These are phyloP conservation scores for Lampris incognitus DNA, from an alignment of 2,113 vertebrate species.

Conservation along the genomic window DNA sequence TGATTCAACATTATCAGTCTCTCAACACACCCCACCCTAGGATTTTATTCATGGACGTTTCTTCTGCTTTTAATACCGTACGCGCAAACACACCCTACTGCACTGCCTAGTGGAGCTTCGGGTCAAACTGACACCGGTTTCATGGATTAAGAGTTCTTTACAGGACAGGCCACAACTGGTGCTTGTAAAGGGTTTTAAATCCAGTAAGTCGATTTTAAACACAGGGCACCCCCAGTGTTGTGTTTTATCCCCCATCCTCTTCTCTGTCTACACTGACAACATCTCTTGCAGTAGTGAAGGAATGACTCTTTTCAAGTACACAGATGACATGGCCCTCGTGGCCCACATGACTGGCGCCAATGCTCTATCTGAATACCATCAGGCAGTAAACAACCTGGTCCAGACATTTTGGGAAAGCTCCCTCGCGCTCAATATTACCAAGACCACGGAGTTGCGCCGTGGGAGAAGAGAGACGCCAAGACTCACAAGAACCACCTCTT, in stretches of 20 bases:
- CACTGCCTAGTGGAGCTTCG: too few species aligned
- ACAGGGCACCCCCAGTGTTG: background rate
- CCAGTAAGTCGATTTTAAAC: too few species aligned
- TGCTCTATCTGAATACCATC: background rate
- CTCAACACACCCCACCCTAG: too few species aligned
- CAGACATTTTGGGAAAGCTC: background rate
- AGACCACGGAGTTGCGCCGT: background rate
- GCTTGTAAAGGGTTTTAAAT: background rate
- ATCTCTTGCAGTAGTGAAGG: background rate
- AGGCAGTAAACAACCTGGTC: background rate
- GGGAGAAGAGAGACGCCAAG: background rate
- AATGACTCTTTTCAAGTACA: background rate
- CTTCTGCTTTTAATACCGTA: too few species aligned
- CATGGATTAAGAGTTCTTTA: conserved; percentile 15
- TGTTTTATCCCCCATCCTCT: background rate
- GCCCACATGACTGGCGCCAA: too few species aligned
- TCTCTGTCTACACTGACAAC: background rate
- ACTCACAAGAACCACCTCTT: background rate
- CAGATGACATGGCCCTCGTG: conserved; percentile 1
- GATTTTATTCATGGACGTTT: too few species aligned
- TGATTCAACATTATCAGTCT: too few species aligned
- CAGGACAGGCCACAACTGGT: conserved; percentile 44
- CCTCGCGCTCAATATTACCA: background rate
- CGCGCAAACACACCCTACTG: too few species aligned
- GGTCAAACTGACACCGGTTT: too few species aligned